Evolutionary conservation across 1,140 invertebrate genomes (phyloP).

Genomic region (Grapholita molesta): DNA sequence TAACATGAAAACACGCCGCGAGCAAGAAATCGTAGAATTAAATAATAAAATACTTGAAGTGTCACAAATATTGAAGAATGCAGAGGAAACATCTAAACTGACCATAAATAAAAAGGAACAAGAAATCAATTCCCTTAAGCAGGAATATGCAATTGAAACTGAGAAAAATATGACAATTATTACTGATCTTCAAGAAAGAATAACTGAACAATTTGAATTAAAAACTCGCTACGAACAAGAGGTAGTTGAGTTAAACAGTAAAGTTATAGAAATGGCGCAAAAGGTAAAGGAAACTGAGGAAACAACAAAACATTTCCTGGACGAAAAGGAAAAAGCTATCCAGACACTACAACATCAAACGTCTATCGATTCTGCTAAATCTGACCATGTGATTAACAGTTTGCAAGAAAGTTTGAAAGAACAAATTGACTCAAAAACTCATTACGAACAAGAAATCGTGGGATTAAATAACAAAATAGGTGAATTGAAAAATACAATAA

Average conservation of each 20-base stretch:
- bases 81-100: background rate
- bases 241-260: background rate
- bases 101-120: background rate
- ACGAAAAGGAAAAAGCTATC: too few relatives aligned
- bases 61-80: background rate
- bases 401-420: constrained; percentile 54
- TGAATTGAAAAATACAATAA: background rate
- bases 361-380: too few relatives aligned
- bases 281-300: too few relatives aligned
- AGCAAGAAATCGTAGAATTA: background rate
- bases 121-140: background rate
- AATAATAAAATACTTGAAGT: background rate
- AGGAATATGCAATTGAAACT: background rate
- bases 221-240: constrained; percentile 43
- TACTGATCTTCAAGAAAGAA: constrained; percentile 33
- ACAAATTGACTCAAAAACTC: constrained; percentile 45
- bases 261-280: too few relatives aligned
- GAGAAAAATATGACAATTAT: background rate
- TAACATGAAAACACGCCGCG: background rate
- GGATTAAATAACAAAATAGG: background rate
- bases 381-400: too few relatives aligned
- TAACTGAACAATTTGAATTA: constrained; percentile 52
- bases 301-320: too few relatives aligned
- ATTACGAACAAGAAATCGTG: constrained; percentile 31
- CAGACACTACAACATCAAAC: too few relatives aligned